These are phyloP conservation scores for Kuschelorhynchus macadamiae DNA, from an alignment of 2,888 invertebrate genomes.

Conservation along the genomic window DNA sequence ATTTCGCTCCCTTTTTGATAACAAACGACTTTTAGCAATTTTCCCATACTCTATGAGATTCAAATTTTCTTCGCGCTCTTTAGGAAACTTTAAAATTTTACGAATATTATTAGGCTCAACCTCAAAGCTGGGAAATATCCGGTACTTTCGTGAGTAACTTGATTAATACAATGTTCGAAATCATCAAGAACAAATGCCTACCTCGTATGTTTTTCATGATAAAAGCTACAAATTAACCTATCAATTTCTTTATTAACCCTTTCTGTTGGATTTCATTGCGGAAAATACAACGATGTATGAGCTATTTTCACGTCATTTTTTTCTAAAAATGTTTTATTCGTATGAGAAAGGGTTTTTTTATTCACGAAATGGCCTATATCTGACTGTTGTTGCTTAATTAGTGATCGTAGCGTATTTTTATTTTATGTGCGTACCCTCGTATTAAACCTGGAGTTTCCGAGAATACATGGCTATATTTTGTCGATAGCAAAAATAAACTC, in stretches of 20 bases:
- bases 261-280: constrained; percentile 54
- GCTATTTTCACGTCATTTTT: constrained; percentile 21
- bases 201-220: constrained; percentile 45
- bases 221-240: constrained; percentile 46
- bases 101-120: background rate
- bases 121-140: constrained; percentile 13
- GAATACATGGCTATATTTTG: constrained; percentile 10
- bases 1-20: background rate
- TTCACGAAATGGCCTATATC: background rate
- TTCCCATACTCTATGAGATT: background rate
- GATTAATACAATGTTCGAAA: constrained; percentile 42
- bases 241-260: constrained; percentile 54
- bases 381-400: background rate
- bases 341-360: background rate
- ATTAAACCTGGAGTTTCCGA: constrained; percentile 27
- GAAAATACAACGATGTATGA: constrained; percentile 50
- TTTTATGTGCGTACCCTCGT: constrained; percentile 20
- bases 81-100: background rate
- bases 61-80: background rate
- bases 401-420: constrained; percentile 14
- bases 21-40: background rate
- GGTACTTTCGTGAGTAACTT: constrained; percentile 19
- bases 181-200: constrained; percentile 41
- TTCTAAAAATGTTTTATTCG: constrained; percentile 12
- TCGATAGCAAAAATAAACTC: constrained; percentile 10